Evolutionary conservation across 2,888 invertebrate genomes (phyloP).

Genomic region (Tachina lurida): DNA sequence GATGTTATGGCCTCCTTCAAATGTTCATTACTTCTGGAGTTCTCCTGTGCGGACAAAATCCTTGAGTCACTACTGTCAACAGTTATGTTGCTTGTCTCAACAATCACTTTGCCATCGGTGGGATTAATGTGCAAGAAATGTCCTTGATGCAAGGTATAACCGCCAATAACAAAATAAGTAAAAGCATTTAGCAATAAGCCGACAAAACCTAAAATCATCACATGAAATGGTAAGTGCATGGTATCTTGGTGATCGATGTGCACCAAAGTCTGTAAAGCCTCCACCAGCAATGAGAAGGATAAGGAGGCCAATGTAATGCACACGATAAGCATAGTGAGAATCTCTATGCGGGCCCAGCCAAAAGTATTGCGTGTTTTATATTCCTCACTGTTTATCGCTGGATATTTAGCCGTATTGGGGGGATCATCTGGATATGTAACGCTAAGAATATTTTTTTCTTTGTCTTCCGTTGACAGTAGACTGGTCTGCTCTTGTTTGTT

Average conservation of each 20-base stretch:
- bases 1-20: slow-evolving; percentile 75
- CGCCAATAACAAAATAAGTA: slow-evolving; percentile 92
- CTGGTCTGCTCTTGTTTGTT: slow-evolving; percentile 52
- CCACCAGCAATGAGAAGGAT: slow-evolving; percentile 91
- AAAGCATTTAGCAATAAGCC: slow-evolving; percentile 90
- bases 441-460: slow-evolving; percentile 79
- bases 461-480: slow-evolving; percentile 55
- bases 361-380: slow-evolving; percentile 91
- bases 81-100: slow-evolving; percentile 83
- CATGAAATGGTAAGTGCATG: slow-evolving; percentile 89
- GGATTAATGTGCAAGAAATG: slow-evolving; percentile 87
- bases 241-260: slow-evolving; percentile 89
- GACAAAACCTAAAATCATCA: slow-evolving; percentile 88
- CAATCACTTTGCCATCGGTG: slow-evolving; percentile 85
- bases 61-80: slow-evolving; percentile 82
- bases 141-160: slow-evolving; percentile 89
- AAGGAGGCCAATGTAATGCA: slow-evolving; percentile 92
- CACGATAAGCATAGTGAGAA: slow-evolving; percentile 91
- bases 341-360: slow-evolving; percentile 95
- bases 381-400: slow-evolving; percentile 80
- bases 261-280: slow-evolving; percentile 91
- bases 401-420: neutral
- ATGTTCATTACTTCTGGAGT: slow-evolving; percentile 72
- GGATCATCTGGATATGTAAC: slow-evolving; percentile 14
- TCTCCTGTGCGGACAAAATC: slow-evolving; percentile 83